phyloP scores from a whole-genome alignment of 1,140 invertebrate genomes.

The Onthophagus taurus region DNA sequence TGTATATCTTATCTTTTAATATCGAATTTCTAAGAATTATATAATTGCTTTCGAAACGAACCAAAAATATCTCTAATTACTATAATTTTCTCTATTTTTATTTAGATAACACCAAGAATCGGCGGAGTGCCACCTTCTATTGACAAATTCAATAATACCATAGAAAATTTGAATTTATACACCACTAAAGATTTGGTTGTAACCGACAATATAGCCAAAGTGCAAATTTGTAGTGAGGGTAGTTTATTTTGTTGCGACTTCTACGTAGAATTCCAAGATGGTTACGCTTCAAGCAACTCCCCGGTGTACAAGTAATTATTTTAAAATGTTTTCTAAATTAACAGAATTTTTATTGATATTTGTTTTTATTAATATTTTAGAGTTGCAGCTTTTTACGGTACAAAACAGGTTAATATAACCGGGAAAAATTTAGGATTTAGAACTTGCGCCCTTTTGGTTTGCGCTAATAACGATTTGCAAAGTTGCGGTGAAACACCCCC shows the following conservation, averaged over 20 bases:
- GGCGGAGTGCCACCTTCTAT: neutral
- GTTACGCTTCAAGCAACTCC: neutral
- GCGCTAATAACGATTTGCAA: neutral
- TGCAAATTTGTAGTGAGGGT: conserved; percentile 5
- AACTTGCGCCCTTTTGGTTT: conserved; percentile 9
- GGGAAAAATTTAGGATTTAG: conserved; percentile 2
- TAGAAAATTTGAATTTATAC: conserved; percentile 7
- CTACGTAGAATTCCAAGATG: neutral
- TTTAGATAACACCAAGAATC: neutral
- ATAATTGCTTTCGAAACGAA: no score
- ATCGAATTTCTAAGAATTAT: no score
- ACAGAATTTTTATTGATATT: no score
- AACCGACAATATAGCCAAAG: neutral
- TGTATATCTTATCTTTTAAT: no score
- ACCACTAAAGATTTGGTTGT: conserved; percentile 5
- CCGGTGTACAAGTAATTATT: conserved; percentile 11
- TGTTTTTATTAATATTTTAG: conserved; percentile 5
- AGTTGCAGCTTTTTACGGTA: conserved; percentile 11
- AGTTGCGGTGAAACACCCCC: conserved; percentile 1
- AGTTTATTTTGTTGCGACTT: conserved; percentile 12
- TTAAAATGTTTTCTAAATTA: no score
- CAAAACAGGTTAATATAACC: neutral
- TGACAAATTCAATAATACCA: neutral
- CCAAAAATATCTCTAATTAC: neutral
- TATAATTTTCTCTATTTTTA: neutral